Conservation (phyloP, 2,888 invertebrate species). For the Diaphora mendica region DNA sequence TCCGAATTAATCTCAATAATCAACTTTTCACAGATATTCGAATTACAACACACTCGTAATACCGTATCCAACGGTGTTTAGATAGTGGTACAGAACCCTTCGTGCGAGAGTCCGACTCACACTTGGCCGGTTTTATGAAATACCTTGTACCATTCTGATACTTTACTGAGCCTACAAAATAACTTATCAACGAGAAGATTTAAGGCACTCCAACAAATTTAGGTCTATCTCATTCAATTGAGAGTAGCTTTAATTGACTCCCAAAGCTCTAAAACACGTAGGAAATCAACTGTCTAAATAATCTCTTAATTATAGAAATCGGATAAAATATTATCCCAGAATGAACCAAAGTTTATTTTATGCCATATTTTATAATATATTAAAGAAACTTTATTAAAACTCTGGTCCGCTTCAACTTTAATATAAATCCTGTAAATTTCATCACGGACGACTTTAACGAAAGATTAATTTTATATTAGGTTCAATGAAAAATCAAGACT, state of each 20-base stretch:
- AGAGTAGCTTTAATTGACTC: background rate
- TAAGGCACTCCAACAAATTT: too few relatives aligned
- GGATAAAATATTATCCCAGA: background rate
- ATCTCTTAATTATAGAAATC: background rate
- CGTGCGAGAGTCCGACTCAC: too few relatives aligned
- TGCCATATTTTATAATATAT: constrained; percentile 1
- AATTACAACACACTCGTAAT: too few relatives aligned
- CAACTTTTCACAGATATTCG: too few relatives aligned
- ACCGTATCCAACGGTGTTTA: too few relatives aligned
- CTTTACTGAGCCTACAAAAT: too few relatives aligned
- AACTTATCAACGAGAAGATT: too few relatives aligned
- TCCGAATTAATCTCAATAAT: too few relatives aligned
- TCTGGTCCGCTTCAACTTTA: constrained; percentile 2
- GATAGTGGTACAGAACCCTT: too few relatives aligned
- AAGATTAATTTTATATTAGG: background rate
- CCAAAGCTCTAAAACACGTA: background rate
- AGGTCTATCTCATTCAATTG: too few relatives aligned
- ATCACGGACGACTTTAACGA: constrained; percentile 3
- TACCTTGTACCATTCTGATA: too few relatives aligned
- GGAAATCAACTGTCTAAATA: background rate
- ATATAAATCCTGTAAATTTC: background rate
- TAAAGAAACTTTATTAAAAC: constrained; percentile 2
- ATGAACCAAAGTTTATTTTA: background rate
- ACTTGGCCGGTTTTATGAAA: too few relatives aligned
- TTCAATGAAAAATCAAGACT: constrained; percentile 1